Percentiles rank a stretch among this genome's conserved stretches.
phyloP scores from a whole-genome alignment of 2,113 vertebrate species.

The Diphyllodes magnificus region DNA sequence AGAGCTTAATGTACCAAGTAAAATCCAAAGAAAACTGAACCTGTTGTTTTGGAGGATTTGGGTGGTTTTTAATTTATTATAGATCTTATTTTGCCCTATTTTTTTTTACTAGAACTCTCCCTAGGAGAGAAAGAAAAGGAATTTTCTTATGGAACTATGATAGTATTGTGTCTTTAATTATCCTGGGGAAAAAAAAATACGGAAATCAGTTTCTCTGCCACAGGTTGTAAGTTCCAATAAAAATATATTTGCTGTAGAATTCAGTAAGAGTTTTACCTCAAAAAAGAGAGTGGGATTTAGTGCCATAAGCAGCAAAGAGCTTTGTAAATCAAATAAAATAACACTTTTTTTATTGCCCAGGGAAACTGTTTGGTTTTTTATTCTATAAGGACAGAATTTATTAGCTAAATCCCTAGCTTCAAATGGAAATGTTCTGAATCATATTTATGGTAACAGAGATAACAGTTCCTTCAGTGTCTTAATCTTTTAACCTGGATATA shows the following conservation, averaged over 20 bases:
- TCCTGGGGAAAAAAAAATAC: not conserved
- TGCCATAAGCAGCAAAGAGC: not conserved
- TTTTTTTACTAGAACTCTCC: not conserved
- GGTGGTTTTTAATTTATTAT: not conserved
- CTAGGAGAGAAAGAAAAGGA: not conserved
- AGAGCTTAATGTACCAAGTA: not conserved
- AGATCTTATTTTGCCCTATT: not conserved
- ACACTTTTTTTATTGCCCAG: not conserved
- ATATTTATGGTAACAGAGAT: constrained; percentile 30
- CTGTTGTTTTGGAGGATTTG: no score
- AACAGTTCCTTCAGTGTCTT: constrained; percentile 17
- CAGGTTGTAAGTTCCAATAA: not conserved
- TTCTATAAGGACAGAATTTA: constrained; percentile 38
- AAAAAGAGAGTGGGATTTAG: not conserved
- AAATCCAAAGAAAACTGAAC: not conserved
- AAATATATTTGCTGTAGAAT: not conserved
- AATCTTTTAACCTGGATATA: constrained; percentile 26
- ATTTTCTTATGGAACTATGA: not conserved
- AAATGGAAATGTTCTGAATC: constrained; percentile 6
- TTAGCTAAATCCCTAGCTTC: constrained; percentile 25
- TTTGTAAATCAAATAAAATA: constrained; percentile 6
- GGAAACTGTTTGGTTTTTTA: not conserved
- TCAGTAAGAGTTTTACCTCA: not conserved
- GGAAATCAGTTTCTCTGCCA: not conserved
- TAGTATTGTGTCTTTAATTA: not conserved